Base-by-base conservation (phyloP, 64 coral and sea anemone species). In the Stichodactyla mertensii region DNA sequence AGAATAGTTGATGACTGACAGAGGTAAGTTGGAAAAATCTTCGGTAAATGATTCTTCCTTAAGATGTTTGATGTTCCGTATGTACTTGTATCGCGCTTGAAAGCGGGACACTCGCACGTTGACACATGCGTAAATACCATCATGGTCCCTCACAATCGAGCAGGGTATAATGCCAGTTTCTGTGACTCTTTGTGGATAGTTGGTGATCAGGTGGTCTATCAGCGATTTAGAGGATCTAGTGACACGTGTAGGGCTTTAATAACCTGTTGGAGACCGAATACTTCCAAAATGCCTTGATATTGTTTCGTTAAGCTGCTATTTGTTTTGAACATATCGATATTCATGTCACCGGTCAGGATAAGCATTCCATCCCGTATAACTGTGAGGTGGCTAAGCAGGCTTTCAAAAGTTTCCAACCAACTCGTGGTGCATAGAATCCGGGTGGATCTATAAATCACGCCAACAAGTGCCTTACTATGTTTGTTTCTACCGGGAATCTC, bases 191-290 rank as follows among this genome's bases (percentile, higher is more conserved):
- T 66, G 62, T 70, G 45, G 61, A 20, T 18, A 66, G 19, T 88
- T 88, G 12, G 71, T 88, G 55, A 88, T 79, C 70, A 88, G 28
- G 22, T 88, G 86, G 54, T 88, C 86, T 57, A 57, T 88, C 27
- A 88, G 52, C 55, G 86, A 55, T 58, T 77, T 79, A 14, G 86
- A 88, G 55, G 55, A 26, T 26, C 60, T 9, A 12, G 64, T 87
- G 51, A 69, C 66, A 20, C 26, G 12, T 54, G 67, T 53, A 55
- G 86, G 86, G 31, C 64, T 86, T n/a, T 55, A 6, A 77, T 4
- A 52, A 19, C 20, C 54, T 87, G 67, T 10, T 71, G 54, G 22
- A 53, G 52, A 19, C 19, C 52, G 22, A 87, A 16, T 4, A 64
- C 78, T n/a, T 80, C 28, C 13, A 80, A 20, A 28, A 74, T 54